Base-by-base conservation (phyloP, 2,888 invertebrate species). In the Amiota mariae region DNA sequence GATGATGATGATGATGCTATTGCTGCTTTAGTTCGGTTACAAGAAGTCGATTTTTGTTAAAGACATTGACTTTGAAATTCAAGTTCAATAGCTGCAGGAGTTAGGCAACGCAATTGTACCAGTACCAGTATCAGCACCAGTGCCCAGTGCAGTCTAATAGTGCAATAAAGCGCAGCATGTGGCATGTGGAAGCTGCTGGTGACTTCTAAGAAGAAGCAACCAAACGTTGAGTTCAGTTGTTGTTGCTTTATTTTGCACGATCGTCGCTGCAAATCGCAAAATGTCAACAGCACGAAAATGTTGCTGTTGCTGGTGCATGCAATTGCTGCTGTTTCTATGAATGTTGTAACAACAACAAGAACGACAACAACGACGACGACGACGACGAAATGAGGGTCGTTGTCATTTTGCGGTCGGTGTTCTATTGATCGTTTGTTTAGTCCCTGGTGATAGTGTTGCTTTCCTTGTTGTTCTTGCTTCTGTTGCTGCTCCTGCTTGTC, bases 231-330 rank as follows among this genome's bases (percentile, higher is more conserved):
- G 15, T 24, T 24, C 24, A 24, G 13, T 36, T 59, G 48, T 15
- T 56, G 36, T 54, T 59, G 59, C 59, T 59, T 66, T 20, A 48
- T 47, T 63, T 66, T 66, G 66, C 66, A 66, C 66, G 66, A 66
- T 66, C 66, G 49, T 12, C 48, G 66, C 71, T 64, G 36, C 36
- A 36, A 36, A 57, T 18, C 56, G 51, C 71, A 61, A 64, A 56
- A 51, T 68, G 68, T 68, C 64, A 64, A 70, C 56, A 46, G 56
- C 70, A 70, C 66, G 66, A 66, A 66, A 66, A 66, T 76, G 70
- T 73, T 79, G 76, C 76, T 79, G 73, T 72, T 67, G 68, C 66
- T 75, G 73, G 20, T 63, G 78, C 79, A 75, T 74, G 75, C 78
- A 71, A 72, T 72, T 72, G 18, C 57, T 72, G 20, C 72, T 76